Conservation (phyloP, 2,888 invertebrate species). For the Archips xylosteana region DNA sequence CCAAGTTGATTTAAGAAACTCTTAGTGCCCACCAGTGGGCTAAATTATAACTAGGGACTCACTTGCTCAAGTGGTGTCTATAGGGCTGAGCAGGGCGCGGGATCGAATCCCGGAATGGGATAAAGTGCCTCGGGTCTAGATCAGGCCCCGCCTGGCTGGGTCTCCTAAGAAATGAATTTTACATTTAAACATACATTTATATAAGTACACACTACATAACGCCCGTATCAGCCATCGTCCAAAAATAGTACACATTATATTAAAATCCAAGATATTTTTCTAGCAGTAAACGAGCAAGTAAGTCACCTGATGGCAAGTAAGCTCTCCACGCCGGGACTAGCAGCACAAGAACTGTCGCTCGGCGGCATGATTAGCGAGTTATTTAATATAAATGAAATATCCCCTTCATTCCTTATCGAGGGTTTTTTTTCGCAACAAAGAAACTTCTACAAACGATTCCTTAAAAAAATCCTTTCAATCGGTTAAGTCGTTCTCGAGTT, state of each 20-base stretch:
- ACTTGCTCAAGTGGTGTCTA: slow-evolving; percentile 42
- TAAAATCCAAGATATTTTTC: not conserved
- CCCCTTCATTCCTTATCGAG: too few relatives aligned
- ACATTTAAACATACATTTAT: slow-evolving; percentile 26
- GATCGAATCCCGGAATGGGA: slow-evolving; percentile 41
- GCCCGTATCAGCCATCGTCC: not conserved
- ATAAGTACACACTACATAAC: slow-evolving; percentile 3
- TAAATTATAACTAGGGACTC: slow-evolving; percentile 36
- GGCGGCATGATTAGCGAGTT: too few relatives aligned
- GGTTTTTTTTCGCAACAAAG: too few relatives aligned
- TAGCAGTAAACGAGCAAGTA: too few relatives aligned
- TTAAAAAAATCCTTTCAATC: too few relatives aligned
- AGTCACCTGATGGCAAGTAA: too few relatives aligned
- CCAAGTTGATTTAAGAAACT: not conserved
- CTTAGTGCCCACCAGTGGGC: slow-evolving; percentile 1
- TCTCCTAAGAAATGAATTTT: slow-evolving; percentile 38
- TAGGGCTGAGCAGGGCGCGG: slow-evolving; percentile 40
- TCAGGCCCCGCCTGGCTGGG: slow-evolving; percentile 38
- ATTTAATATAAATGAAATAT: too few relatives aligned
- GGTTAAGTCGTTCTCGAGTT: too few relatives aligned
- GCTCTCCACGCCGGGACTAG: too few relatives aligned
- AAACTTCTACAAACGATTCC: too few relatives aligned
- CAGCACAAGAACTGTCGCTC: too few relatives aligned
- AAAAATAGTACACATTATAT: not conserved
- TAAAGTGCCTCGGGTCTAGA: slow-evolving; percentile 38